Evolutionary conservation across 2,888 invertebrate species (phyloP).

Genomic region (Mythimna lalbum): DNA sequence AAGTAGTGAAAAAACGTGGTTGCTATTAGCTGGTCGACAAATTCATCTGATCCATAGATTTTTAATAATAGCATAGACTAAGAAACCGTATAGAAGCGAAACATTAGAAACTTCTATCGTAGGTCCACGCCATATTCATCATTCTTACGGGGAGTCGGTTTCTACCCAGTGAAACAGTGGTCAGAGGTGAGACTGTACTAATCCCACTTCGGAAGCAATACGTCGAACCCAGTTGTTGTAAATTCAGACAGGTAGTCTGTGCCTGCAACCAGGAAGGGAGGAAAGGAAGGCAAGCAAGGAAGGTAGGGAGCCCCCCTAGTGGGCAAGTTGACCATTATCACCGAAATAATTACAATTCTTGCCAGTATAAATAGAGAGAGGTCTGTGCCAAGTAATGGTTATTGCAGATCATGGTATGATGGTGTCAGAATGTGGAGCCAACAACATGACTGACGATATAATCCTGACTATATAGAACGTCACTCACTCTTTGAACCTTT

Average conservation of each 20-base stretch:
- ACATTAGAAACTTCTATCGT: background rate
- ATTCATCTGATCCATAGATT: conserved; percentile 55
- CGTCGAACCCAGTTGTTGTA: background rate
- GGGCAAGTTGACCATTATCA: background rate
- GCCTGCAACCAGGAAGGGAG: background rate
- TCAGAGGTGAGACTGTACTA: conserved; percentile 1
- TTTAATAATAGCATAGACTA: conserved; percentile 33
- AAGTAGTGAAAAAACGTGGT: conserved; percentile 47
- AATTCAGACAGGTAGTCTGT: background rate
- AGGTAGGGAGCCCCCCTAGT: too few species aligned
- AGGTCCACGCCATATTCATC: background rate
- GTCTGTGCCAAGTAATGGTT: too few species aligned
- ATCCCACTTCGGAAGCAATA: background rate
- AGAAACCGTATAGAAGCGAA: background rate
- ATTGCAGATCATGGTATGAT: background rate
- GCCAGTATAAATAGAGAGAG: background rate
- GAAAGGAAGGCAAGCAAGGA: too few species aligned
- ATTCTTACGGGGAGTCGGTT: background rate
- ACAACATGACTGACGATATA: background rate
- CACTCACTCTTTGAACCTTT: background rate
- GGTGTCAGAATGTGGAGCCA: background rate
- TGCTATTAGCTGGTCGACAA: conserved; percentile 49
- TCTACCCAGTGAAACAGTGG: conserved; percentile 2
- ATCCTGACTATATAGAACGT: background rate
- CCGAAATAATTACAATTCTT: background rate